Evolutionary conservation across 1,140 invertebrate genomes (phyloP).

Genomic region (Ostrea edulis): DNA sequence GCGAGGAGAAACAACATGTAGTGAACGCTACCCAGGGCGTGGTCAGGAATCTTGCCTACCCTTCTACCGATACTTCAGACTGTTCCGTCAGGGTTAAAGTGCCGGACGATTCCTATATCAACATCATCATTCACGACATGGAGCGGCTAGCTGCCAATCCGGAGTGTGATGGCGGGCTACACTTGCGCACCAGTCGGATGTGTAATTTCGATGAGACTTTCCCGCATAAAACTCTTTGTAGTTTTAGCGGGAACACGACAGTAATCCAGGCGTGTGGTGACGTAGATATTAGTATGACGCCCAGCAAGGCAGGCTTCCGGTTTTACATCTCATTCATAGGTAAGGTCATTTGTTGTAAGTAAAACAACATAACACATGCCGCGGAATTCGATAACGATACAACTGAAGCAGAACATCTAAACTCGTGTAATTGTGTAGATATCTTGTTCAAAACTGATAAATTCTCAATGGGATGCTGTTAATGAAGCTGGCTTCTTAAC

Average conservation of each 20-base stretch:
- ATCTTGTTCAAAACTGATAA: too few species aligned
- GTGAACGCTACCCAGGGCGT: neutral
- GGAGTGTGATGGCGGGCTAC: neutral
- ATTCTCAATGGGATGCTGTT: too few species aligned
- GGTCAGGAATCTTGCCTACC: neutral
- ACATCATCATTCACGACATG: conserved; percentile 28
- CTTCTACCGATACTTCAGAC: neutral
- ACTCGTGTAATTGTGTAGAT: too few species aligned
- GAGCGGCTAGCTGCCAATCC: neutral
- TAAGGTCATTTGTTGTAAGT: neutral
- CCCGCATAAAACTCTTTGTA: neutral
- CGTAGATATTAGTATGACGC: neutral
- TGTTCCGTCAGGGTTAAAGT: neutral
- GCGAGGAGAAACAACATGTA: neutral
- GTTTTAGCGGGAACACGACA: conserved; percentile 1
- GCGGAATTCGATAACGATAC: too few species aligned
- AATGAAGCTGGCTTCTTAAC: too few species aligned
- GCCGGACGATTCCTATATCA: neutral
- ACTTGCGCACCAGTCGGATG: neutral
- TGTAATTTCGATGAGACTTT: conserved; percentile 28
- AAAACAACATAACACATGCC: too few species aligned
- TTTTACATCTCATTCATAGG: conserved; percentile 25
- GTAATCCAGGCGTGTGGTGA: conserved; percentile 14
- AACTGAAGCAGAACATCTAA: too few species aligned
- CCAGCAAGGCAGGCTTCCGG: conserved; percentile 16